These are phyloP conservation scores for Sebastes kiyomatsui DNA, from an alignment of 2,797 vertebrate genomes.

Conservation along the genomic window DNA sequence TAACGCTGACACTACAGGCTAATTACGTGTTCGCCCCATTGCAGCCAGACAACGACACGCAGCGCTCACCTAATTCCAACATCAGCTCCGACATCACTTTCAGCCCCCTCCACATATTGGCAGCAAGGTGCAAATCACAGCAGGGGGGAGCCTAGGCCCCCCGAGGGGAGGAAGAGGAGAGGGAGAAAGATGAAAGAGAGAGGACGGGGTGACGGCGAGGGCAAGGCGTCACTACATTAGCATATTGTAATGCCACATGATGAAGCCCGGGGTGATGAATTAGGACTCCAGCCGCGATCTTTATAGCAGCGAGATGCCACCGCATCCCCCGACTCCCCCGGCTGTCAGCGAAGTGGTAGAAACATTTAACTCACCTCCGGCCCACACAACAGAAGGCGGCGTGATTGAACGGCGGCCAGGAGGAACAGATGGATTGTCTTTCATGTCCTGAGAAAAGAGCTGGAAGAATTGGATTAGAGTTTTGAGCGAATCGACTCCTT, in stretches of 20 bases:
- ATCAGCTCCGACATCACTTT: slow-evolving; percentile 40
- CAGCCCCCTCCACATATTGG: slow-evolving; percentile 10
- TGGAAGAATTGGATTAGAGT: slow-evolving; percentile 61
- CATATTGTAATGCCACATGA: slow-evolving; percentile 80
- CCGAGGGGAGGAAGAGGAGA: not conserved
- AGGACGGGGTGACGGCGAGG: slow-evolving; percentile 56
- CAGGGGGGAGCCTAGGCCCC: not conserved
- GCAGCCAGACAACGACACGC: slow-evolving; percentile 34
- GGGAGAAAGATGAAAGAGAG: slow-evolving; percentile 58
- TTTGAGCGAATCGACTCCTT: slow-evolving; percentile 38
- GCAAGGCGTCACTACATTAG: slow-evolving; percentile 67
- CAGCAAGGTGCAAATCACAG: slow-evolving; percentile 32
- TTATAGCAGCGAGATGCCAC: slow-evolving; percentile 65
- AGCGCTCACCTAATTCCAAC: slow-evolving; percentile 41
- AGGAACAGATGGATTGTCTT: slow-evolving; percentile 69
- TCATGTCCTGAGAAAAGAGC: slow-evolving; percentile 53
- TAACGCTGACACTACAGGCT: slow-evolving; percentile 35
- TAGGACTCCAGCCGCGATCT: slow-evolving; percentile 73
- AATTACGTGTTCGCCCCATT: slow-evolving; percentile 46
- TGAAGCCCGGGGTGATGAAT: slow-evolving; percentile 77
- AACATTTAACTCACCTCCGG: slow-evolving; percentile 72
- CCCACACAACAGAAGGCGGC: slow-evolving; percentile 48
- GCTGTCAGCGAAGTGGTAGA: slow-evolving; percentile 59
- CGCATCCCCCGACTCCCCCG: slow-evolving; percentile 52
- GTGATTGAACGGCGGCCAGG: slow-evolving; percentile 59